Base-by-base conservation (phyloP, 2,888 invertebrate species). In the Harpalus rufipes region DNA sequence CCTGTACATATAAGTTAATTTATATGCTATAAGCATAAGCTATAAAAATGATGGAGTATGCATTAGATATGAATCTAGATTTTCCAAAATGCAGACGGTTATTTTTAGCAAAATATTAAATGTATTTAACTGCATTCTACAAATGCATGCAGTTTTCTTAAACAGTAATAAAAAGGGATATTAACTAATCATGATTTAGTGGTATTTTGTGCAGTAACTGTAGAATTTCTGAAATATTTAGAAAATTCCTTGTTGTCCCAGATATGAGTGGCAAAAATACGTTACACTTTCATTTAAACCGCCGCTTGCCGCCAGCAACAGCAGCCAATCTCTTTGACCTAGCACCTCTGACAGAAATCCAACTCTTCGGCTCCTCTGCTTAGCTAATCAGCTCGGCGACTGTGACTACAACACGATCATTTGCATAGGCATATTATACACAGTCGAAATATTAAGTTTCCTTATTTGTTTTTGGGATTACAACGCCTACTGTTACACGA, bases 281-380 rank as follows among this genome's bases (percentile, higher is more conserved):
- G 82, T 82, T 82, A 82, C 72, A 82, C 72, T 82, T 82, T 82
- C 82, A 68, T 44, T 72, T 72, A 68, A 82, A 51, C 76, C 76
- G 56, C 72, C n/a, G n/a, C 7, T 16, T 12, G 72, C 72, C 72
- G 72, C 7, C 39, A 25, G 39, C 72, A 44, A 14, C 76, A 51
- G 21, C 39, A 44, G 14, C 82, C 68, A 74, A 68, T 82, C 72
- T 68, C 82, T 68, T 72, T 82, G 82, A 82, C 82, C 82, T 82
- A 63, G 68, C 51, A 81, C 81, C 82, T 72, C 41, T 32, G 65
- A 68, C 68, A 58, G 56, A 58, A 81, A 74, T 32, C 18, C 44
- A 51, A 25, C 81, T 39, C 16, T 61, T 25, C 25, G 12, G 8
- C 44, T 16, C 12, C 32, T 32, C 32, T 32, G 16, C 56, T 61